Evolutionary conservation across 2,888 invertebrate genomes (phyloP).

Genomic region (Nymphalis c-album): DNA sequence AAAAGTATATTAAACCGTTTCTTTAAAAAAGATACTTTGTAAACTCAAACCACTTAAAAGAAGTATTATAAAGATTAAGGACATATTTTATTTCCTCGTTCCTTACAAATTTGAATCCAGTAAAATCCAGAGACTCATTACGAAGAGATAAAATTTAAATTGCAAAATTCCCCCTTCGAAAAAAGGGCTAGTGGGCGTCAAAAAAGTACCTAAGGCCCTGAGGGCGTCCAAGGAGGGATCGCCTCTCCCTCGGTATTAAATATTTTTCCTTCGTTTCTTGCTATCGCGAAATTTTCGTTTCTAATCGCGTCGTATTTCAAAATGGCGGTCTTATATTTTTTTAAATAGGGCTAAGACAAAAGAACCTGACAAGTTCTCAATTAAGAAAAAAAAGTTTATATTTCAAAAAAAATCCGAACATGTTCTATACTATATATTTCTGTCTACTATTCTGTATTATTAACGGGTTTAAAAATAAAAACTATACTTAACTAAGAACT

Average conservation of each 20-base stretch:
- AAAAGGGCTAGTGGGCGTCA: constrained; percentile 74
- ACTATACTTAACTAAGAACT: too few relatives aligned
- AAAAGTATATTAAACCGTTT: too few relatives aligned
- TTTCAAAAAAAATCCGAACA: neutral
- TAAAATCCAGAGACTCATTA: constrained; percentile 63
- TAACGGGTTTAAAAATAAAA: too few relatives aligned
- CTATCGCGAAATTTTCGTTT: constrained; percentile 52
- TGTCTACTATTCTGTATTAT: too few relatives aligned
- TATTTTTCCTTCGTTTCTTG: constrained; percentile 63
- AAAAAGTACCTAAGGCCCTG: constrained; percentile 60
- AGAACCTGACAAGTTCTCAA: neutral
- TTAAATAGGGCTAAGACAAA: constrained; percentile 4
- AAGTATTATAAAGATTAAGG: constrained; percentile 27
- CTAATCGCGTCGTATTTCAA: constrained; percentile 24
- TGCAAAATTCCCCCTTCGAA: constrained; percentile 72
- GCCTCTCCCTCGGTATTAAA: constrained; percentile 52
- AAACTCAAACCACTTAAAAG: constrained; percentile 15
- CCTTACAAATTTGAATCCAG: constrained; percentile 47
- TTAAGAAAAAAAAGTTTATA: neutral
- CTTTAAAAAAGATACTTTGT: neutral
- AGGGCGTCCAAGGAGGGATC: constrained; percentile 39
- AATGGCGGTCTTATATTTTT: constrained; percentile 28
- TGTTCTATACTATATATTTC: too few relatives aligned
- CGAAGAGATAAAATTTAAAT: constrained; percentile 77
- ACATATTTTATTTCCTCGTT: constrained; percentile 38